A percentile compares a stretch with the other conserved stretches of the same genome.
phyloP scores from a whole-genome alignment of 2,888 invertebrate species.

The Scaptomyza cyrtandrae region DNA sequence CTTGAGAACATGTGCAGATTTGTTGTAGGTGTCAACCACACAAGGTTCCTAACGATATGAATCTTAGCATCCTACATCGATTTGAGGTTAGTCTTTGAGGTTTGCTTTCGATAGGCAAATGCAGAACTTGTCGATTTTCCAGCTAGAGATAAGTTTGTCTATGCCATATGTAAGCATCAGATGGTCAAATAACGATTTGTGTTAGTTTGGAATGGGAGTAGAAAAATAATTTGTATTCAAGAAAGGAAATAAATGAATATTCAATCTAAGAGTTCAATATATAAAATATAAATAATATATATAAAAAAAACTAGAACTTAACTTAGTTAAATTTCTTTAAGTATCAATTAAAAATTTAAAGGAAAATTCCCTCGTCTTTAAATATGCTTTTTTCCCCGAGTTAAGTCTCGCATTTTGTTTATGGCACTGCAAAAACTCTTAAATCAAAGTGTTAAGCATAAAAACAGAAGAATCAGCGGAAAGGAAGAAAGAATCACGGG shows the following conservation, averaged over 20 bases:
- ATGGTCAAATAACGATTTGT: neutral
- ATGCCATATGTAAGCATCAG: slow-evolving; percentile 20
- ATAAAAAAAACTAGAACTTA: no score
- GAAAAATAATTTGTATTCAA: neutral
- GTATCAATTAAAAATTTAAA: no score
- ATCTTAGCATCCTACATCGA: slow-evolving; percentile 37
- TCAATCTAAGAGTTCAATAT: neutral
- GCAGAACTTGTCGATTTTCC: slow-evolving; percentile 47
- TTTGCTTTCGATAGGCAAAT: slow-evolving; percentile 52
- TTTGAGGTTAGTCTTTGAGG: slow-evolving; percentile 41
- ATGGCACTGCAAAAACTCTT: neutral
- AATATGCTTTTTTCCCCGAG: neutral
- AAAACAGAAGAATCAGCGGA: slow-evolving; percentile 3
- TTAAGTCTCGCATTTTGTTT: slow-evolving; percentile 5
- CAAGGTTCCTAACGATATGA: slow-evolving; percentile 60
- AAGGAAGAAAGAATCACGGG: slow-evolving; percentile 19
- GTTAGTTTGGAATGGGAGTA: neutral
- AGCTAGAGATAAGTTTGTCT: slow-evolving; percentile 42
- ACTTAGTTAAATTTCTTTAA: neutral
- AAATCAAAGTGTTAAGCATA: slow-evolving; percentile 5
- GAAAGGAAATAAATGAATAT: neutral
- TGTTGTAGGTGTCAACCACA: slow-evolving; percentile 75
- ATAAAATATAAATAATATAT: no score
- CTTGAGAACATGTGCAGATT: slow-evolving; percentile 73
- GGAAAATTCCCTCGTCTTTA: no score